phyloP scores from a whole-genome alignment of 2,797 vertebrate genomes.

The Coluber constrictor region DNA sequence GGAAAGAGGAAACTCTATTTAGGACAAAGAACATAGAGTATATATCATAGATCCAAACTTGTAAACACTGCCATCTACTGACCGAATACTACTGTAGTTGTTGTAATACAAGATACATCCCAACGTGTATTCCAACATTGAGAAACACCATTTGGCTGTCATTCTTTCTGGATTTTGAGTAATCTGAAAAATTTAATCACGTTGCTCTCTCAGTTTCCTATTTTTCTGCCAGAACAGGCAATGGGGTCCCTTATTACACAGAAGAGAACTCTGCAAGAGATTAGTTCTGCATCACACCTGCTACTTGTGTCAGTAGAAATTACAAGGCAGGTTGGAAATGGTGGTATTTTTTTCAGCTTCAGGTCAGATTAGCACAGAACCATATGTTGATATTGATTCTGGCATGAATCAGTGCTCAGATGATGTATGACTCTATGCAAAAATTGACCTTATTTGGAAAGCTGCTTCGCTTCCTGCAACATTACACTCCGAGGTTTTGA shows the following conservation, averaged over 20 bases:
- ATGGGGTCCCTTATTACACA: background rate
- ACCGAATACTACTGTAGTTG: too few species aligned
- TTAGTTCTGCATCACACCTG: background rate
- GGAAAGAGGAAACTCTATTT: too few species aligned
- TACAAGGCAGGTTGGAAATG: background rate
- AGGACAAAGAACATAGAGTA: too few species aligned
- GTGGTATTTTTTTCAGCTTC: constrained; percentile 22
- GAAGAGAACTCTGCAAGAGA: background rate
- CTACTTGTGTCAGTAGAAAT: constrained; percentile 3
- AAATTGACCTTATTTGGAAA: background rate
- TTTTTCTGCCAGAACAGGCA: constrained; percentile 10
- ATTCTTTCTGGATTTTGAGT: background rate
- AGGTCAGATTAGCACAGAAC: constrained; percentile 6
- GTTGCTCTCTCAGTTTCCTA: background rate
- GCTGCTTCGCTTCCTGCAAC: constrained; percentile 9
- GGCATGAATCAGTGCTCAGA: constrained; percentile 20
- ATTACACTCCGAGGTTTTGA: rapidly evolving
- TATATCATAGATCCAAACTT: too few species aligned
- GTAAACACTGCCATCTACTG: too few species aligned
- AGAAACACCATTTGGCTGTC: background rate
- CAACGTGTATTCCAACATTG: too few species aligned
- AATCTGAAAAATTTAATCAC: background rate
- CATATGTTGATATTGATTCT: constrained; percentile 31
- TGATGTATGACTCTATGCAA: background rate
- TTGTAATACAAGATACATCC: too few species aligned